Percentiles rank a stretch among this genome's conserved stretches.
These are phyloP conservation scores for Menidia menidia DNA, from an alignment of 2,797 vertebrate species.

Conservation along the genomic window DNA sequence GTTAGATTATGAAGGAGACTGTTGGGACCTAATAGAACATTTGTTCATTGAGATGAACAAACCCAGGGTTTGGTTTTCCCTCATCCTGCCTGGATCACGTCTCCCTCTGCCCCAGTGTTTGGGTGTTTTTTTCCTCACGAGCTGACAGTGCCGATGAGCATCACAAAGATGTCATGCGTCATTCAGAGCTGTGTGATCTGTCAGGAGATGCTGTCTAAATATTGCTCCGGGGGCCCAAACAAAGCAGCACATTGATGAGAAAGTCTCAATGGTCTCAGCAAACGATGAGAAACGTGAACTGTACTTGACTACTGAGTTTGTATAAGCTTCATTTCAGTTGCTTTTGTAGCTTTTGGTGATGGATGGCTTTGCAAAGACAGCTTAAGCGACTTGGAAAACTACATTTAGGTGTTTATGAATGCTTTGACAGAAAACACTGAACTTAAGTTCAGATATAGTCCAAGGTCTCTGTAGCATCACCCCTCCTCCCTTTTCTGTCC, in stretches of 20 bases:
- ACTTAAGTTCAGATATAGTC: not conserved
- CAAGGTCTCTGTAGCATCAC: not conserved
- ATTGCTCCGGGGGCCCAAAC: slow-evolving; percentile 28
- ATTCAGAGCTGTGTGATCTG: slow-evolving; percentile 35
- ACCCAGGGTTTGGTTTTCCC: slow-evolving; percentile 13
- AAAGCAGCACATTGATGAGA: slow-evolving; percentile 6
- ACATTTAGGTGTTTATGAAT: not conserved
- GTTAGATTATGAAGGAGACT: slow-evolving; percentile 1
- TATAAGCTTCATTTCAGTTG: not conserved
- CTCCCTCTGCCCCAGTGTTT: slow-evolving; percentile 14
- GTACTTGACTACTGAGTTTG: not conserved
- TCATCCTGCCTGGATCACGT: not conserved
- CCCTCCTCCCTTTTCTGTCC: not conserved
- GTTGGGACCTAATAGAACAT: too few relatives aligned
- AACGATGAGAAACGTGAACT: not conserved
- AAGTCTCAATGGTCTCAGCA: slow-evolving; percentile 6
- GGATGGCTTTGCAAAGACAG: not conserved
- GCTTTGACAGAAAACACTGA: not conserved
- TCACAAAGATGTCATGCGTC: slow-evolving; percentile 42
- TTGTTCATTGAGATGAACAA: slow-evolving; percentile 1
- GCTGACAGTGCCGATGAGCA: slow-evolving; percentile 40
- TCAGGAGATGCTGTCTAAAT: slow-evolving; percentile 40
- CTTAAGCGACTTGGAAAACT: not conserved
- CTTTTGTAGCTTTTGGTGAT: not conserved
- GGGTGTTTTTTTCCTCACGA: slow-evolving; percentile 26